Evolutionary conservation across 2,888 invertebrate species (phyloP).

Genomic region (Brachycybe producta): DNA sequence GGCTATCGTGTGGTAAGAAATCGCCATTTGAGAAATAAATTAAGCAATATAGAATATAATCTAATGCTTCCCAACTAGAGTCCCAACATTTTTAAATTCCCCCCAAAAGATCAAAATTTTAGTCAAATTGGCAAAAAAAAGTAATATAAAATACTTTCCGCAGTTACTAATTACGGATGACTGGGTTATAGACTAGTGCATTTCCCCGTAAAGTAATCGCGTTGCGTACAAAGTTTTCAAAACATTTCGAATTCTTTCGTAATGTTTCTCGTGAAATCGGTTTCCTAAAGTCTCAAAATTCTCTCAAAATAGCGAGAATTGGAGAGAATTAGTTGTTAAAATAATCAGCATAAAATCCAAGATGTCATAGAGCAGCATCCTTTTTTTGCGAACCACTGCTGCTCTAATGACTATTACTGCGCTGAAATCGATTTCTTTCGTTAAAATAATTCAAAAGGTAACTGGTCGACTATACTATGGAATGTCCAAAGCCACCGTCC

Average conservation of each 20-base stretch:
- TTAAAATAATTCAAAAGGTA: not conserved
- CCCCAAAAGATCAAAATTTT: not conserved
- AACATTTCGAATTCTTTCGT: too few relatives aligned
- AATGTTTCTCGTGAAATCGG: too few relatives aligned
- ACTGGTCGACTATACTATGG: conserved; percentile 10
- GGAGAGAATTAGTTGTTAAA: too few relatives aligned
- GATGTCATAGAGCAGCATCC: too few relatives aligned
- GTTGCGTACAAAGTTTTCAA: too few relatives aligned
- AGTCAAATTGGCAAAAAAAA: not conserved
- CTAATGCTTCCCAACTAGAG: not conserved
- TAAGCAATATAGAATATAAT: not conserved
- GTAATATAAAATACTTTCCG: not conserved
- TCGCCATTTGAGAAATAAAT: not conserved
- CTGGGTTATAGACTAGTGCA: too few relatives aligned
- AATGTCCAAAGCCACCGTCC: conserved; percentile 12
- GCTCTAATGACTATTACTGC: not conserved
- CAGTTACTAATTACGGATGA: too few relatives aligned
- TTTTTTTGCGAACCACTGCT: not conserved
- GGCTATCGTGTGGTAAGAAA: conserved; percentile 8
- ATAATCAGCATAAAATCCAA: too few relatives aligned
- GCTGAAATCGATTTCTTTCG: not conserved
- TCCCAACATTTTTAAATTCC: not conserved
- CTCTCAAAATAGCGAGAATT: too few relatives aligned
- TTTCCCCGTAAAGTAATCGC: too few relatives aligned
- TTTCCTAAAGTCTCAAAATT: too few relatives aligned